Base-by-base conservation (phyloP, 2,113 vertebrate genomes). In the Dinomys branickii region DNA sequence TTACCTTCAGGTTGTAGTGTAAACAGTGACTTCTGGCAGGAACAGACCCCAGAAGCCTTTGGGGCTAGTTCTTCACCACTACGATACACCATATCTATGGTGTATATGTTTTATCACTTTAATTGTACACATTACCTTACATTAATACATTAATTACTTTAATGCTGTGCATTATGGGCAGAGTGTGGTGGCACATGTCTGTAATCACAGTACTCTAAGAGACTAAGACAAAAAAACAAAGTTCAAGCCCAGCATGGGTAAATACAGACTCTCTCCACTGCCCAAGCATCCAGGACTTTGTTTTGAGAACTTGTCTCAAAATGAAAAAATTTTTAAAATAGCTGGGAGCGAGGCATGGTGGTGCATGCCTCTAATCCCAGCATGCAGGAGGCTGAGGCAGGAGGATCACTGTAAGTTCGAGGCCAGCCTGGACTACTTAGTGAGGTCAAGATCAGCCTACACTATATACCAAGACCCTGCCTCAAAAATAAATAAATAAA, bases 1-100 rank as follows among this genome's bases (percentile, higher is more conserved):
- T 71, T 24, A 14, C 16, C 13, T 1, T 2, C 13, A 30, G 3
- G 8, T 0, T 61, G 50, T 13, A 30, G n/a, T 14, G 12, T 3
- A 20, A 20, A 54, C 16, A n/a, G 24, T 1, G n/a, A 50, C 35
- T 3, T 2, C 63, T 3, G 4, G 30, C 4, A 38, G 47, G 86
- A 52, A 71, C 7, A 19, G 33, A 87, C 59, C 41, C 41, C 44
- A 26, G 13, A n/a, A 67, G 26, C 12, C 54, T 33, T 75, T 65
- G 20, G 0, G 1, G 85, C 63, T 3, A 47, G 81, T 24, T n/a
- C n/a, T n/a, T 47, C n/a, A 35, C 30, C n/a, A 10, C 24, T n/a
- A n/a, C n/a, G n/a, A n/a, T n/a, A n/a, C n/a, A n/a, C n/a, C 67
- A n/a, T n/a, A n/a, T 69, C 17, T 69, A 69, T 33, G 26, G 26